These are phyloP conservation scores for Rhynchopsitta pachyrhyncha DNA, from an alignment of 2,113 vertebrate genomes.

Conservation along the genomic window DNA sequence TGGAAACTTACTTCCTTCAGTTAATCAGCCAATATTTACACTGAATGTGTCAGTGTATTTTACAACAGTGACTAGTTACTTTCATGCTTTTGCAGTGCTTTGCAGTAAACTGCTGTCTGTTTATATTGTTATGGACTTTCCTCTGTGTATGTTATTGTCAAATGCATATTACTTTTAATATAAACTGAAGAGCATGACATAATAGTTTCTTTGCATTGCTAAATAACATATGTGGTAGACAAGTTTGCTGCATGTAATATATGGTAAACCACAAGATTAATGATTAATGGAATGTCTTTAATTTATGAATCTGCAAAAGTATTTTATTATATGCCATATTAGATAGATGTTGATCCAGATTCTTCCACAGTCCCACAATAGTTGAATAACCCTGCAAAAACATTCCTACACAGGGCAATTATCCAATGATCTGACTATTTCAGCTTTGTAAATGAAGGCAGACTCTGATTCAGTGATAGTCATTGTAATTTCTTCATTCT, in stretches of 20 bases:
- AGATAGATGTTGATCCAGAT: neutral
- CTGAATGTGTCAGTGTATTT: neutral
- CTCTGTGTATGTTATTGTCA: neutral
- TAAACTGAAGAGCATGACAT: neutral
- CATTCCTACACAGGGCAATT: neutral
- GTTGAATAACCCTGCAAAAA: neutral
- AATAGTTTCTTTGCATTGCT: neutral
- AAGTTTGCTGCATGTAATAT: neutral
- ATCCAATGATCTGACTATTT: neutral
- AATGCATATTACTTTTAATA: neutral
- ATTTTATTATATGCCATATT: neutral
- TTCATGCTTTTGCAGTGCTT: neutral
- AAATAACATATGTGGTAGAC: neutral
- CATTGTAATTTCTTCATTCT: neutral
- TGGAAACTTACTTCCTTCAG: neutral
- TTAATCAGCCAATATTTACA: slow-evolving; percentile 9
- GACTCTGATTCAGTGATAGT: neutral
- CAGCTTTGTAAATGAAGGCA: neutral
- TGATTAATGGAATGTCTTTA: neutral
- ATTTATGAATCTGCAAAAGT: neutral
- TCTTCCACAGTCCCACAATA: neutral
- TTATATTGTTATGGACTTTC: neutral
- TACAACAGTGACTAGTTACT: neutral
- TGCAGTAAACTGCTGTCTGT: neutral
- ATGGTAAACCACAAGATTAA: neutral